These are phyloP conservation scores for Acanthis flammea DNA, from an alignment of 2,797 vertebrate species.

Conservation along the genomic window DNA sequence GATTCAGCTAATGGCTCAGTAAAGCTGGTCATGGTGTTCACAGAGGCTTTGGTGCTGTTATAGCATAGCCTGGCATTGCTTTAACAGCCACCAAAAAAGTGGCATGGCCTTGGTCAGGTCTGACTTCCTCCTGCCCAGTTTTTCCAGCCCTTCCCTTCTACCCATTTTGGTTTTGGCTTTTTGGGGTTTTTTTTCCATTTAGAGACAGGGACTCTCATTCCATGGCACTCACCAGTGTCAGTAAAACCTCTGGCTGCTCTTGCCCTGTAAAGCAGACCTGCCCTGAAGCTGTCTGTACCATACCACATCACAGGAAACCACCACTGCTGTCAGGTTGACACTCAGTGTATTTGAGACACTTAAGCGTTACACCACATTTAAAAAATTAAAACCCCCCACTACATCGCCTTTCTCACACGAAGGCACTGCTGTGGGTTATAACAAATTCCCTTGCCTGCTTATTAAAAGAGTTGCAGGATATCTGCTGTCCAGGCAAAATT, in stretches of 20 bases:
- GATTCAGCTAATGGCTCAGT: neutral
- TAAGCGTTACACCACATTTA: accelerated
- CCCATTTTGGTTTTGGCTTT: neutral
- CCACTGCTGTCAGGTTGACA: neutral
- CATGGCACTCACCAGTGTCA: neutral
- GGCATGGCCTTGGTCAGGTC: neutral
- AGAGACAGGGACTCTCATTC: neutral
- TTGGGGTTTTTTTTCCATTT: accelerated
- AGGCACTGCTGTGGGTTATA: neutral
- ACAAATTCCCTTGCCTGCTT: neutral
- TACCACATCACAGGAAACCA: neutral
- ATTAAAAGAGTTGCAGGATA: neutral
- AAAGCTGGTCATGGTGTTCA: neutral
- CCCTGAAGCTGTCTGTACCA: neutral
- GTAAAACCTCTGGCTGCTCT: neutral
- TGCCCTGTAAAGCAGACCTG: neutral
- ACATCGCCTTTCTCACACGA: neutral
- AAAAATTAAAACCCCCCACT: neutral
- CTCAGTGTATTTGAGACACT: neutral
- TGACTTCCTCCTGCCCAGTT: neutral
- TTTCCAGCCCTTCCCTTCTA: neutral
- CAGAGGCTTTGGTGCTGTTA: neutral
- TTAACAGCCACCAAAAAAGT: neutral
- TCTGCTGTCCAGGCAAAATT: neutral
- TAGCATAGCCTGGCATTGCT: neutral